Conservation (phyloP, 1,140 invertebrate genomes). For the Semibalanus balanoides region DNA sequence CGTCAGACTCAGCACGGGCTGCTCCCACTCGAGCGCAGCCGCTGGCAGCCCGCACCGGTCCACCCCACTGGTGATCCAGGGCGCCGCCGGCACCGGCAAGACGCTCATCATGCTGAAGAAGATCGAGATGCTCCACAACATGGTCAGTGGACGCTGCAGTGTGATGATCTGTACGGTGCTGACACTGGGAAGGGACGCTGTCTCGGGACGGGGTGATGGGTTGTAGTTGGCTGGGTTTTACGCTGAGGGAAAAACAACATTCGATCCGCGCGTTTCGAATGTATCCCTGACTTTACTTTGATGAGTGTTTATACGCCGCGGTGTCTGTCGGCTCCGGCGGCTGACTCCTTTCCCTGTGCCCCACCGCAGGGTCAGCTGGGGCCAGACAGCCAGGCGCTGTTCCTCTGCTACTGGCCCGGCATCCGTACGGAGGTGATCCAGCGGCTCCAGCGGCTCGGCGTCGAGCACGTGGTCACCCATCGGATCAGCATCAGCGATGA, state of each 20-base stretch:
- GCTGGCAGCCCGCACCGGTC: not conserved
- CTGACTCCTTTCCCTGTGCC: no score
- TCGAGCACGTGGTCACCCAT: not conserved
- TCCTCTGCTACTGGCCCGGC: not conserved
- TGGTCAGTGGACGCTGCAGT: not conserved
- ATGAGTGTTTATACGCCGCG: no score
- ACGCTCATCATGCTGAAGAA: not conserved
- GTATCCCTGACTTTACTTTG: no score
- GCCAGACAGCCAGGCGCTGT: not conserved
- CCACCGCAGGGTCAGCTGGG: not conserved
- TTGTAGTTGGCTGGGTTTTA: no score
- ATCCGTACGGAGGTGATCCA: not conserved
- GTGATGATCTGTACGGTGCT: no score
- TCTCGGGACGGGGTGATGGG: no score
- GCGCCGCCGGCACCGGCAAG: conserved; percentile 1
- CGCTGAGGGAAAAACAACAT: no score
- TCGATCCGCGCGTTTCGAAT: no score
- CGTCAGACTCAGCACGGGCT: not conserved
- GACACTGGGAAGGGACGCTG: no score
- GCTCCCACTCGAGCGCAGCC: not conserved
- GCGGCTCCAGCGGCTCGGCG: not conserved
- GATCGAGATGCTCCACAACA: not conserved
- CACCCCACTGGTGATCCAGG: not conserved
- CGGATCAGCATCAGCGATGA: not conserved
- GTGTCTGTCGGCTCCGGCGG: no score